Conservation (phyloP, 2,113 vertebrate genomes). For the Ondatra zibethicus region DNA sequence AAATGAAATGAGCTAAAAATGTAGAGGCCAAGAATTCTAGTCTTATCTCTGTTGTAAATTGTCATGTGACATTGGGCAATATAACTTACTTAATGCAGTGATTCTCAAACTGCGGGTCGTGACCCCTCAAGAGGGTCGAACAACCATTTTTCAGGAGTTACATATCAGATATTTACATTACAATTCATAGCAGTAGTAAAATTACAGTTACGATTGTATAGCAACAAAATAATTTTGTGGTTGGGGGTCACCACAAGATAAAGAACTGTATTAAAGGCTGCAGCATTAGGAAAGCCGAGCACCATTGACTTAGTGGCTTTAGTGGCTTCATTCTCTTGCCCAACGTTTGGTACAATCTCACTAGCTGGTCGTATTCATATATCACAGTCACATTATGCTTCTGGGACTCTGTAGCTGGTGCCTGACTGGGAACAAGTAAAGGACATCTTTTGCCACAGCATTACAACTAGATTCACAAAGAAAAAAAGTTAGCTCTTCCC, state of each 20-base stretch:
- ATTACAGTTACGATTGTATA: too few relatives aligned
- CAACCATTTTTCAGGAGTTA: too few relatives aligned
- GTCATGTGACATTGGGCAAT: constrained; percentile 30
- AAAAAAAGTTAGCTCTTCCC: neutral
- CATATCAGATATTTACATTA: too few relatives aligned
- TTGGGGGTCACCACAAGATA: too few relatives aligned
- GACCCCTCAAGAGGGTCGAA: too few relatives aligned
- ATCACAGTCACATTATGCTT: neutral
- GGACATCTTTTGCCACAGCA: neutral
- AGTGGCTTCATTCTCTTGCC: constrained; percentile 26
- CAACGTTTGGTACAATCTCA: neutral
- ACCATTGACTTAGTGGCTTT: neutral
- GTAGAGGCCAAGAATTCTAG: constrained; percentile 24
- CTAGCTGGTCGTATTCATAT: neutral
- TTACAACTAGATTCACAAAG: neutral
- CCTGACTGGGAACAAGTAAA: constrained; percentile 12
- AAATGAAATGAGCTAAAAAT: constrained; percentile 45
- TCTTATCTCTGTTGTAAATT: constrained; percentile 23
- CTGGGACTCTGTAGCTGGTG: neutral
- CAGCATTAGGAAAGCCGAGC: neutral
- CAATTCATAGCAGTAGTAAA: too few relatives aligned
- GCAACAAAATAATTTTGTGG: too few relatives aligned
- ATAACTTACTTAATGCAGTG: neutral
- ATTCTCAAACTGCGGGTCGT: too few relatives aligned
- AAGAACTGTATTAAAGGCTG: neutral